Conservation (phyloP, 1,140 invertebrate species). For the Lucilia sericata region DNA sequence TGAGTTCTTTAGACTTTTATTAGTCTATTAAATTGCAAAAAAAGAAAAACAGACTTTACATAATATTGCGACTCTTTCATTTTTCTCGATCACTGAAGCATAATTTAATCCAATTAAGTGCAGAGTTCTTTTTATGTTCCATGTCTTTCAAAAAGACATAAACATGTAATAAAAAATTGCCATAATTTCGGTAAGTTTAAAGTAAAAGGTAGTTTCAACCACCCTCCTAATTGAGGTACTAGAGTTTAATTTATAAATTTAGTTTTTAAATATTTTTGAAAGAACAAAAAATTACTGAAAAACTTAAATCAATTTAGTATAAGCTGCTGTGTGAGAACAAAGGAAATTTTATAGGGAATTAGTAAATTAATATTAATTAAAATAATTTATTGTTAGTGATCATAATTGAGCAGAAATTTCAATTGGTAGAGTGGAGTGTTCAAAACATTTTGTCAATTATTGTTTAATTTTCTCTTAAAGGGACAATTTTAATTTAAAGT, state of each 20-base stretch:
- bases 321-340: no score
- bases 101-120: constrained; percentile 17
- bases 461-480: no score
- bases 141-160: not conserved
- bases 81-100: not conserved
- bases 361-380: no score
- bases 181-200: not conserved
- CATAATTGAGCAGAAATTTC: no score
- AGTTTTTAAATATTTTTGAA: no score
- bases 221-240: not conserved
- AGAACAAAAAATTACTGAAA: no score
- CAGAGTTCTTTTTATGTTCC: not conserved
- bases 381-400: no score
- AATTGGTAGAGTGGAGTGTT: no score
- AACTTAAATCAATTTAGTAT: no score
- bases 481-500: no score
- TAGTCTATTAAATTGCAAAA: constrained; percentile 3
- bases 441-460: no score
- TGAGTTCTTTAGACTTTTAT: not conserved
- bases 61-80: not conserved
- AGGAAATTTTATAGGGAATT: no score
- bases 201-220: not conserved
- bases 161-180: not conserved
- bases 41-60: not conserved
- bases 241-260: not conserved